Conservation (phyloP, 2,797 vertebrate genomes). For the Stomatorhinus walkeri region DNA sequence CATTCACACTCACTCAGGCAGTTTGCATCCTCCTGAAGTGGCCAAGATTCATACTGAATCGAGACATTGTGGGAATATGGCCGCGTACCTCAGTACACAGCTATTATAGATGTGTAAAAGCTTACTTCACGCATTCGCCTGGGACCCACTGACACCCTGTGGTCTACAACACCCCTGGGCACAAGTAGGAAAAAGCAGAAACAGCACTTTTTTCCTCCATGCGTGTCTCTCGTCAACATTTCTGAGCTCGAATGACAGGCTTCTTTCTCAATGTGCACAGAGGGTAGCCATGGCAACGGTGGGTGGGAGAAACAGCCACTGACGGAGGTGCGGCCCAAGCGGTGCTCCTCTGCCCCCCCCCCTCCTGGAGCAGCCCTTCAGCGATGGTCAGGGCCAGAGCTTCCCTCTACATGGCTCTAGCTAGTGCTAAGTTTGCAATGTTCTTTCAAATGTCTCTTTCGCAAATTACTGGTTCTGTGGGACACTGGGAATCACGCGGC, state of each 20-base stretch:
- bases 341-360: background rate
- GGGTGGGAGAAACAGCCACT: background rate
- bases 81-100: background rate
- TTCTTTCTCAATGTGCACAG: background rate
- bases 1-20: background rate
- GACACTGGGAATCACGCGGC: background rate
- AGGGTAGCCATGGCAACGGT: conserved; percentile 16
- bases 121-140: background rate
- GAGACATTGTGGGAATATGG: background rate
- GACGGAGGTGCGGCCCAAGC: background rate
- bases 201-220: background rate
- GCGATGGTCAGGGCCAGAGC: background rate
- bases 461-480: background rate
- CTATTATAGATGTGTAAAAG: background rate
- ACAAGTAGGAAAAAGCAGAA: background rate
- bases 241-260: conserved; percentile 4
- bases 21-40: background rate
- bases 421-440: background rate
- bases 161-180: background rate
- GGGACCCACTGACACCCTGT: background rate
- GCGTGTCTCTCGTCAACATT: background rate
- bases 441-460: background rate
- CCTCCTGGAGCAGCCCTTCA: background rate
- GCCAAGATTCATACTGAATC: background rate
- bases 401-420: background rate